Evolutionary conservation across 2,113 vertebrate genomes (phyloP).

Genomic region (Xiphias gladius): DNA sequence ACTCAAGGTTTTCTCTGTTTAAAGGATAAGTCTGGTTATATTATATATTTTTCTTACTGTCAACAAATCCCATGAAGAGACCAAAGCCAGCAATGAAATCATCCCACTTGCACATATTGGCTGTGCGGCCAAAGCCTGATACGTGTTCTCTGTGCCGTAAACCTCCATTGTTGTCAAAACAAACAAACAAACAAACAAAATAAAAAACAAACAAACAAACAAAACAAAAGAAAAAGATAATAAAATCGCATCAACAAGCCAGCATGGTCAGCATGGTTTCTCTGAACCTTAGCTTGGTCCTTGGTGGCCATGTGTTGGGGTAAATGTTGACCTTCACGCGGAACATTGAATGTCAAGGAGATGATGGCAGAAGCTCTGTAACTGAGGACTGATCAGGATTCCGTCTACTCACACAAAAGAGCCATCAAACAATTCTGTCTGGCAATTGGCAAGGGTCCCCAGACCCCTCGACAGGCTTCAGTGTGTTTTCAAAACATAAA

Average conservation of each 20-base stretch:
- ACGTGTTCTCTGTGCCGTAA: too few relatives aligned
- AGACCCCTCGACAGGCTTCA: constrained; percentile 4
- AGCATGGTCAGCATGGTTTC: too few relatives aligned
- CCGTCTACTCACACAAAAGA: constrained; percentile 37
- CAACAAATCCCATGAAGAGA: not conserved
- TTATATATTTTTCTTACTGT: not conserved
- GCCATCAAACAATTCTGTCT: constrained; percentile 10
- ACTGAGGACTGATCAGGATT: constrained; percentile 23
- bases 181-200: too few relatives aligned
- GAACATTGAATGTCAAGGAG: constrained; percentile 26
- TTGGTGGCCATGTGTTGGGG: not conserved
- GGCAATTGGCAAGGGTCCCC: constrained; percentile 25
- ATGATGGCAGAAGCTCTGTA: constrained; percentile 4
- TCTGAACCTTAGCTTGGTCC: not conserved
- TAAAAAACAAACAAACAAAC: too few relatives aligned
- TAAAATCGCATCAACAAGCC: too few relatives aligned
- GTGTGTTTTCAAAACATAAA: not conserved
- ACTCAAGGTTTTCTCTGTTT: not conserved
- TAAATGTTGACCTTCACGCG: constrained; percentile 19
- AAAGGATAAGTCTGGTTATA: not conserved
- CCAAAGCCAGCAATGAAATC: not conserved
- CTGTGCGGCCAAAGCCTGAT: too few relatives aligned
- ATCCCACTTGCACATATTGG: too few relatives aligned
- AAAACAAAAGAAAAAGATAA: too few relatives aligned
- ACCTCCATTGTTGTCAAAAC: too few relatives aligned